phyloP scores from a whole-genome alignment of 1,140 invertebrate genomes.

The Brachionus asplanchnoidis region DNA sequence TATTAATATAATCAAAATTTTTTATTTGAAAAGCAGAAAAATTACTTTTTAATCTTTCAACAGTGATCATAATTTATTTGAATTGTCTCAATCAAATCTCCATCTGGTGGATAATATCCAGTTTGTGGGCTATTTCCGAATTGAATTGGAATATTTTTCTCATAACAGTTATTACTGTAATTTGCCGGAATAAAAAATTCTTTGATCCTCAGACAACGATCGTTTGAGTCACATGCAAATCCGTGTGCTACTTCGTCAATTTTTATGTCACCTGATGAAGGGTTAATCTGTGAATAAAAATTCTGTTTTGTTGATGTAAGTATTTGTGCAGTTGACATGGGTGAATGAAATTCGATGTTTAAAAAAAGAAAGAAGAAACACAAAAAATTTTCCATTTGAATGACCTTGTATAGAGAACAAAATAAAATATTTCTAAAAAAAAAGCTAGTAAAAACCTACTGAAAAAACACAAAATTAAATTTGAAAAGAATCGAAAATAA shows the following conservation, averaged over 20 bases:
- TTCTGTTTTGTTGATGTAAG: background rate
- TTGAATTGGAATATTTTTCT: background rate
- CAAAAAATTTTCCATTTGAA: background rate
- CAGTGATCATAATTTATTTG: background rate
- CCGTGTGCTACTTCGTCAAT: background rate
- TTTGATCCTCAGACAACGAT: background rate
- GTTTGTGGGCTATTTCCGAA: background rate
- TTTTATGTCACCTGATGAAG: background rate
- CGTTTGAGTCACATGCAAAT: background rate
- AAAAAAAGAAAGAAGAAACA: background rate
- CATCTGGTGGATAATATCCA: background rate
- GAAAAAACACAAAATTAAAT: background rate
- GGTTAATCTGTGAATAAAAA: background rate
- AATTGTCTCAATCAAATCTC: background rate
- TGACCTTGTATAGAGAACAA: background rate
- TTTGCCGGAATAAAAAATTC: background rate
- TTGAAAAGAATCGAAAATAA: background rate
- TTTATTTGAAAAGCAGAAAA: background rate
- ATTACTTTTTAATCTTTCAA: background rate
- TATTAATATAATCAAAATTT: background rate
- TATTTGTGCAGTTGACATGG: background rate
- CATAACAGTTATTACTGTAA: background rate
- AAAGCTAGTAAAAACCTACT: background rate
- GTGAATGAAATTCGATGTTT: background rate
- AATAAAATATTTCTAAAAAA: background rate